These are phyloP conservation scores for Loxodonta africana DNA, from an alignment of 2,113 vertebrate genomes.

Conservation along the genomic window DNA sequence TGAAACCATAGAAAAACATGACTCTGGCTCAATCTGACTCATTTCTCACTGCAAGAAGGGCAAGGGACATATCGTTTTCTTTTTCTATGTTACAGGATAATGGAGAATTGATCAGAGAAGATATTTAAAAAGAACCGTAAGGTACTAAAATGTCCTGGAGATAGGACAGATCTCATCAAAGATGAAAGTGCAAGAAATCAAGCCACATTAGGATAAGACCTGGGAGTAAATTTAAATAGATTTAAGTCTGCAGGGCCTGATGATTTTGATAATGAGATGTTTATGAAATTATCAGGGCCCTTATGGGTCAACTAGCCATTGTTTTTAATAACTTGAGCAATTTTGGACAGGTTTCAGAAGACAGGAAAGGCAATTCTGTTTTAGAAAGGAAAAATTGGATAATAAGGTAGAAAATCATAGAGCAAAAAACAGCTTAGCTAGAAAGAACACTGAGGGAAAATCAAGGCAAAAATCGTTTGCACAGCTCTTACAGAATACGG, in stretches of 20 bases:
- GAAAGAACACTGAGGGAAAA: not conserved
- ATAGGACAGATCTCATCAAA: conserved; percentile 33
- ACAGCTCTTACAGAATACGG: not conserved
- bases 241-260: not conserved
- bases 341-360: conserved; percentile 19
- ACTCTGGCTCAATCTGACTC: not conserved
- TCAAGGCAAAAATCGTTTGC: not conserved
- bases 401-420: not conserved
- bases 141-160: conserved; percentile 32
- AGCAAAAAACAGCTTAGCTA: not conserved
- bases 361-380: conserved; percentile 6
- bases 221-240: conserved; percentile 6
- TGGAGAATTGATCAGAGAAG: not conserved
- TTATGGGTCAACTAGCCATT: conserved; percentile 24
- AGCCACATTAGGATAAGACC: not conserved
- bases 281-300: conserved; percentile 51
- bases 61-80: not conserved
- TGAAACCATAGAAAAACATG: not conserved
- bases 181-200: not conserved
- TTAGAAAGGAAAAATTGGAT: conserved; percentile 38
- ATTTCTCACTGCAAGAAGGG: not conserved
- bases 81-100: not conserved
- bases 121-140: conserved; percentile 2
- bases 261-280: conserved; percentile 33
- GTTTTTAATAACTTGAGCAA: conserved; percentile 29